A percentile compares a stretch with the other conserved stretches of the same genome.
Evolutionary conservation across 2,888 invertebrate genomes (phyloP).

Genomic region (Luperina testacea): DNA sequence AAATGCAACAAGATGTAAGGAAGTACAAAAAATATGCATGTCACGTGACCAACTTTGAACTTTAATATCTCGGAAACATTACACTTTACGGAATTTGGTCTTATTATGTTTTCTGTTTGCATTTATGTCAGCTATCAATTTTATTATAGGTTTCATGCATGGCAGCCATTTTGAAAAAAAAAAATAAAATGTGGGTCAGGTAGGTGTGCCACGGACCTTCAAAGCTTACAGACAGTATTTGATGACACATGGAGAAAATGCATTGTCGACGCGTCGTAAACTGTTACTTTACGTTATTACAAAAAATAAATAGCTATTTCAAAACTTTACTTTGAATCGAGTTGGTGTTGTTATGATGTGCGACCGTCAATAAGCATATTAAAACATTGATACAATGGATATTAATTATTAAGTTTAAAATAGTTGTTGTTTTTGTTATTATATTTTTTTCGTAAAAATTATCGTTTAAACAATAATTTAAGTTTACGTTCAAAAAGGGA

Average conservation of each 20-base stretch:
- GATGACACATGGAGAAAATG: neutral
- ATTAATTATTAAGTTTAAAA: conserved; percentile 8
- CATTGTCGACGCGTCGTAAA: neutral
- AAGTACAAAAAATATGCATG: too few species aligned
- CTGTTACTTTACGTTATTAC: neutral
- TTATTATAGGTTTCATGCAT: too few species aligned
- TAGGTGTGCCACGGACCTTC: too few species aligned
- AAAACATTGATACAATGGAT: conserved; percentile 8
- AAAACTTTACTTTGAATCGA: neutral
- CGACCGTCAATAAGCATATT: neutral
- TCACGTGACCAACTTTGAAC: too few species aligned
- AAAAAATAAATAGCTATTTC: neutral
- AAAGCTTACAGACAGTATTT: neutral
- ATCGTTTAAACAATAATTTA: conserved; percentile 35
- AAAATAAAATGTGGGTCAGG: too few species aligned
- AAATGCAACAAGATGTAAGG: too few species aligned
- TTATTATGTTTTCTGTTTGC: too few species aligned
- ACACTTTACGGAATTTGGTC: too few species aligned
- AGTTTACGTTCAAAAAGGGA: neutral
- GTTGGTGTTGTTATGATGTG: neutral
- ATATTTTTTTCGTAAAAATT: neutral
- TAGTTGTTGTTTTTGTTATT: neutral
- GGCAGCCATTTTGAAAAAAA: too few species aligned
- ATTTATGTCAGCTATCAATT: too few species aligned
- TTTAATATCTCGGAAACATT: too few species aligned